phyloP scores from a whole-genome alignment of 2,113 vertebrate genomes.

The Lagopus muta region DNA sequence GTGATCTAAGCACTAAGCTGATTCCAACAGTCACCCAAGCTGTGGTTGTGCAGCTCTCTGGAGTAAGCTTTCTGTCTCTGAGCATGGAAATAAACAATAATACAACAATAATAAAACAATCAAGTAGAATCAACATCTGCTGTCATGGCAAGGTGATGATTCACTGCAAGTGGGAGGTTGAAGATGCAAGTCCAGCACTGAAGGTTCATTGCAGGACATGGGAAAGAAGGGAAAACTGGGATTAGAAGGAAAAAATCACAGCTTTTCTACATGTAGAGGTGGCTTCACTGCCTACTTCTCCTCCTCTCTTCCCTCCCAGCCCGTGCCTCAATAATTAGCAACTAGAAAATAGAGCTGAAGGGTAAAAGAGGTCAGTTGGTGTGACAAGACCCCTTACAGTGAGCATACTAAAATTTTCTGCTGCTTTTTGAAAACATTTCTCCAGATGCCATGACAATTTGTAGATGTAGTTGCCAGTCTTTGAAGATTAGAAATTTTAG shows the following conservation, averaged over 20 bases:
- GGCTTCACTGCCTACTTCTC: not conserved
- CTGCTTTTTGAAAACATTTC: not conserved
- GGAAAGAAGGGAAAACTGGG: not conserved
- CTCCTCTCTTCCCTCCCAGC: not conserved
- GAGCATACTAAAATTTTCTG: not conserved
- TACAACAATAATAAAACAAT: not conserved
- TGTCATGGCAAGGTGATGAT: not conserved
- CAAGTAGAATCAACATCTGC: not conserved
- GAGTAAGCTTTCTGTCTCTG: not conserved
- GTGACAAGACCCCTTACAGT: not conserved
- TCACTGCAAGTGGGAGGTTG: not conserved
- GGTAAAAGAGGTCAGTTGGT: fast-evolving
- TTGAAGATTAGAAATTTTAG: not conserved
- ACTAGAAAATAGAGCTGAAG: not conserved
- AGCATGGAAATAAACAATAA: not conserved
- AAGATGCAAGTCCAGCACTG: not conserved
- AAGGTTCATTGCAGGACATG: fast-evolving
- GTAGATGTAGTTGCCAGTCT: not conserved
- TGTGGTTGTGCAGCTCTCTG: not conserved
- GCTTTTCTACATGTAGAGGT: not conserved
- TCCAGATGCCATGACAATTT: not conserved
- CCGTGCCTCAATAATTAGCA: not conserved
- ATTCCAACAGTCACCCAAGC: not conserved
- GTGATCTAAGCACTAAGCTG: not conserved
- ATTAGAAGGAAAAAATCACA: not conserved